Conservation (phyloP, 92 coral and sea anemone genomes). For the Heliopora coerulea region DNA sequence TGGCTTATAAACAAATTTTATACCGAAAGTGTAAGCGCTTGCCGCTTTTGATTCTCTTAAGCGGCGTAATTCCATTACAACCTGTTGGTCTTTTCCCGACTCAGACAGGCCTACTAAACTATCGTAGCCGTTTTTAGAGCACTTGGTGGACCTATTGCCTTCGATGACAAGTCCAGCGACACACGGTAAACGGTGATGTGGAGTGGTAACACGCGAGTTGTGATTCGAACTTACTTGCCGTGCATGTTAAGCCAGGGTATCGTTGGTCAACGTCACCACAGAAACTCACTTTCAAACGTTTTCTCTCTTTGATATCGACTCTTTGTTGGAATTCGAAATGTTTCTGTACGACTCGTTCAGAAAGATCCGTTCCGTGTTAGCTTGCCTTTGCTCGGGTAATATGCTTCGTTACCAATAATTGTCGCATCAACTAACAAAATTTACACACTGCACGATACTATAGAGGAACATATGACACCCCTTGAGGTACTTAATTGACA, state of each 20-base stretch:
- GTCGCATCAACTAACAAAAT: constrained; percentile 25
- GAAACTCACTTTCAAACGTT: background rate
- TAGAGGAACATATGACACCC: constrained; percentile 32
- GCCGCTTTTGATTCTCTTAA: background rate
- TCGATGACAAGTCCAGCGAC: background rate
- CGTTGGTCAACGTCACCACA: background rate
- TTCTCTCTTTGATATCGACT: background rate
- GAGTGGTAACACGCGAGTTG: background rate
- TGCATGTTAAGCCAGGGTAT: background rate
- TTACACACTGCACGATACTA: constrained; percentile 28
- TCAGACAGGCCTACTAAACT: background rate
- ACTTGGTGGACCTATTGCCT: background rate
- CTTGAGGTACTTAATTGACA: constrained; percentile 18
- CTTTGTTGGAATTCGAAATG: constrained; percentile 4
- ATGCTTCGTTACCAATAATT: constrained; percentile 7
- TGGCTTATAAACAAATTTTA: too few relatives aligned
- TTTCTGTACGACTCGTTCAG: constrained; percentile 24
- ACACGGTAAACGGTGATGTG: background rate
- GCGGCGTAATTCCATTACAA: background rate
- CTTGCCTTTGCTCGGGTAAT: constrained; percentile 17
- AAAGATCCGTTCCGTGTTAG: constrained; percentile 14
- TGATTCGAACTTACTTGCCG: background rate
- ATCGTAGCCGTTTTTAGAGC: background rate
- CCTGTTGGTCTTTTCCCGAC: background rate
- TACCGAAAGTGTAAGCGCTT: too few relatives aligned